Evolutionary conservation across 2,888 invertebrate species (phyloP).

Genomic region (Lampropteryx suffumata): DNA sequence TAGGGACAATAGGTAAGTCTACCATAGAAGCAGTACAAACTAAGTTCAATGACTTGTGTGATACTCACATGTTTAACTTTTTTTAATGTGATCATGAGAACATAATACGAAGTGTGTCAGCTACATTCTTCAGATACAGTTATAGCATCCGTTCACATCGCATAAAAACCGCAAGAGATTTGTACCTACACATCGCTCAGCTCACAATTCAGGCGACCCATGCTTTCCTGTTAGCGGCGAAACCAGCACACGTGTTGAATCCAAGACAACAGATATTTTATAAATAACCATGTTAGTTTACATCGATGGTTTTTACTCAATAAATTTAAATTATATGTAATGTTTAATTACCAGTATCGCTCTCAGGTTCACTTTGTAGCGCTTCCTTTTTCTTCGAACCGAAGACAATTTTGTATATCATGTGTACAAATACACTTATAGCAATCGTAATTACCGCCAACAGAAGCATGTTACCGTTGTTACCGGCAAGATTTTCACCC

Average conservation of each 20-base stretch:
- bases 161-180: slow-evolving; percentile 37
- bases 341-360: slow-evolving; percentile 59
- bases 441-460: slow-evolving; percentile 58
- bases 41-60: slow-evolving; percentile 18
- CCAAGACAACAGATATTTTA: background rate
- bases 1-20: too few relatives aligned
- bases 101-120: slow-evolving; percentile 48
- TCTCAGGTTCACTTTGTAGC: slow-evolving; percentile 61
- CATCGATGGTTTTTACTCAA: background rate
- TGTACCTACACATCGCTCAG: background rate
- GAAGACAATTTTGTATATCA: slow-evolving; percentile 65
- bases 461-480: slow-evolving; percentile 55
- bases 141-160: slow-evolving; percentile 45
- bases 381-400: slow-evolving; percentile 65
- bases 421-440: slow-evolving; percentile 64
- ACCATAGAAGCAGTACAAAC: slow-evolving; percentile 1
- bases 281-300: background rate
- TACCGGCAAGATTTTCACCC: slow-evolving; percentile 68
- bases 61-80: slow-evolving; percentile 3
- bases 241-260: slow-evolving; percentile 24
- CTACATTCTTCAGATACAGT: slow-evolving; percentile 53
- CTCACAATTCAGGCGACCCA: slow-evolving; percentile 9
- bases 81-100: slow-evolving; percentile 23
- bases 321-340: slow-evolving; percentile 15
- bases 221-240: slow-evolving; percentile 25